These are phyloP conservation scores for Tenthredo livida DNA, from an alignment of 2,888 invertebrate species.

Conservation along the genomic window DNA sequence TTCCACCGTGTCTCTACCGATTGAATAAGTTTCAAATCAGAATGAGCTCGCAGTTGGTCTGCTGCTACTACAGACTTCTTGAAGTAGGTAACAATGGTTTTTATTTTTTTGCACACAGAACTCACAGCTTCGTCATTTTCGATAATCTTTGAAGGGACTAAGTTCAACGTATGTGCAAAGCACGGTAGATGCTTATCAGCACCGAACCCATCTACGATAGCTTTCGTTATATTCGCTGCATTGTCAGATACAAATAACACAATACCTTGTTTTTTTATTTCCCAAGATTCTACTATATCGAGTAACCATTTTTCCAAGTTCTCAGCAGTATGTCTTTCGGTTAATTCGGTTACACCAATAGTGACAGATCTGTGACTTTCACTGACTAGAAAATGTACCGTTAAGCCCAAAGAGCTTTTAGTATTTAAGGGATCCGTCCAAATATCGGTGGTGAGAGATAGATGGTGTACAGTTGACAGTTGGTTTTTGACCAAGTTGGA, in stretches of 20 bases:
- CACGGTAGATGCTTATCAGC: conserved; percentile 59
- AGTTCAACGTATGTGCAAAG: conserved; percentile 62
- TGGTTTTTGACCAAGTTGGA: no score
- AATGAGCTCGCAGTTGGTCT: conserved; percentile 51
- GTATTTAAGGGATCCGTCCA: no score
- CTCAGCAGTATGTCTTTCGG: no score
- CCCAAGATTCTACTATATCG: conserved; percentile 54
- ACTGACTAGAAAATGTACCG: no score
- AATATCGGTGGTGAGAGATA: no score
- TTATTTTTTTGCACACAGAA: no score
- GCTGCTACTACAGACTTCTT: conserved; percentile 56
- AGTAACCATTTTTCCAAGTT: no score
- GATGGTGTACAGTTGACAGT: no score
- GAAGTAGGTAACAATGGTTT: not conserved
- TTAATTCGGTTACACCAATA: no score
- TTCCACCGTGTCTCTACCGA: conserved; percentile 61
- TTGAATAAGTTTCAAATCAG: conserved; percentile 55
- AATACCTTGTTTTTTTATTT: conserved; percentile 57
- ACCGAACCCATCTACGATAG: conserved; percentile 58
- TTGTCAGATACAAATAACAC: conserved; percentile 60
- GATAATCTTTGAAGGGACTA: conserved; percentile 58
- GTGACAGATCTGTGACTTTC: no score
- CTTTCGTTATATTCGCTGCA: conserved; percentile 61
- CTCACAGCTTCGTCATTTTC: not conserved
- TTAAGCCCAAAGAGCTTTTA: no score